These are phyloP conservation scores for Nymphalis urticae DNA, from an alignment of 2,888 invertebrate genomes.

Conservation along the genomic window DNA sequence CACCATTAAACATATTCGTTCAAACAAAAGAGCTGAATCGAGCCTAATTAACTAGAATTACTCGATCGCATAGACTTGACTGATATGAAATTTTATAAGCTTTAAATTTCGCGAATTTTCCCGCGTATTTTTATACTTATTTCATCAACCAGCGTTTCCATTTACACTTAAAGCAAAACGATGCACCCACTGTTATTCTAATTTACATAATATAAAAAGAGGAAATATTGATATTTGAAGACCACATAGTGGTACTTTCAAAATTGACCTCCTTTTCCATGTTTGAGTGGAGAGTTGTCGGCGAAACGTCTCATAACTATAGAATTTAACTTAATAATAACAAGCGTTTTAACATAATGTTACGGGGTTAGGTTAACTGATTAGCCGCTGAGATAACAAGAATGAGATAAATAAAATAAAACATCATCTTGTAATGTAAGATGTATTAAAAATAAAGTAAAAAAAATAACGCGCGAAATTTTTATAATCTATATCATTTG, in stretches of 20 bases:
- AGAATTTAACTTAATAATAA: slow-evolving; percentile 25
- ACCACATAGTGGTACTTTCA: slow-evolving; percentile 52
- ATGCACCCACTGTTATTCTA: background rate
- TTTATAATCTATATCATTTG: background rate
- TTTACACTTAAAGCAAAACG: background rate
- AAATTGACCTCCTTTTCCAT: slow-evolving; percentile 62
- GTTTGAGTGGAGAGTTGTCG: slow-evolving; percentile 13
- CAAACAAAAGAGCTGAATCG: background rate
- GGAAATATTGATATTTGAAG: slow-evolving; percentile 25
- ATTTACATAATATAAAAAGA: background rate
- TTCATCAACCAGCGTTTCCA: background rate
- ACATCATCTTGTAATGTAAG: background rate
- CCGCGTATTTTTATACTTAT: background rate
- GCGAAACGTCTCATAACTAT: slow-evolving; percentile 18
- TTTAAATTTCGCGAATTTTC: slow-evolving; percentile 11
- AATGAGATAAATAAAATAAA: background rate
- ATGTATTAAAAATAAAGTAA: background rate
- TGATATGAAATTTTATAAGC: background rate
- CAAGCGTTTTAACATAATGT: background rate
- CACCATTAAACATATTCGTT: background rate
- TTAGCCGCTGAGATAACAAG: slow-evolving; percentile 5
- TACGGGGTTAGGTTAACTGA: background rate
- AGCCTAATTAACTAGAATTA: background rate
- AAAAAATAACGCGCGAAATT: background rate
- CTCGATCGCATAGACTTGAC: background rate